These are phyloP conservation scores for Eurystomus gularis DNA, from an alignment of 2,113 vertebrate genomes.

Conservation along the genomic window DNA sequence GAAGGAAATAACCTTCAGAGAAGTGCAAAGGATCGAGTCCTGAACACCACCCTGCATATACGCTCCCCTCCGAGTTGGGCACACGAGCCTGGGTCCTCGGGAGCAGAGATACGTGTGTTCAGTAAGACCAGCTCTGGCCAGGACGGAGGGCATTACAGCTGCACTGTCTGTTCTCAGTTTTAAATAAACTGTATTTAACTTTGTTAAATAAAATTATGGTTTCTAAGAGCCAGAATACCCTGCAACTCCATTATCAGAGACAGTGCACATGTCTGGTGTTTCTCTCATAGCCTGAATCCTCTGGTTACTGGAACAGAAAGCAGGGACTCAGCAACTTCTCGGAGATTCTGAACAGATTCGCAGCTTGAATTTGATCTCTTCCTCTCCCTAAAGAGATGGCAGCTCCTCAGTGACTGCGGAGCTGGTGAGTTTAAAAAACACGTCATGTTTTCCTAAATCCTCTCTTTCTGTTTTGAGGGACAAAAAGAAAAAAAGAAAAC, in stretches of 20 bases:
- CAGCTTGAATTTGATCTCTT: neutral
- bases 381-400: neutral
- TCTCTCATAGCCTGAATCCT: neutral
- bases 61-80: neutral
- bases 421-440: neutral
- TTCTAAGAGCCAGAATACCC: constrained; percentile 73
- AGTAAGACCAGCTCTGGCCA: neutral
- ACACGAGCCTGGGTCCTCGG: neutral
- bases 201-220: constrained; percentile 74
- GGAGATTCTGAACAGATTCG: neutral
- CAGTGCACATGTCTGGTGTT: neutral
- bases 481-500: neutral
- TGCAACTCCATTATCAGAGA: neutral
- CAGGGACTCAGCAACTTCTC: neutral
- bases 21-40: neutral
- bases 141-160: constrained; percentile 21
- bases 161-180: constrained; percentile 68
- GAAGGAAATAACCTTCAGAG: constrained; percentile 14
- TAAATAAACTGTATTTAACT: constrained; percentile 76
- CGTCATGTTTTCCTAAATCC: neutral
- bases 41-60: neutral
- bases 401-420: constrained; percentile 9
- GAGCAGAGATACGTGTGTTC: neutral
- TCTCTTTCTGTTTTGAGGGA: neutral
- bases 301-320: neutral